These are phyloP conservation scores for Pseudanteris insignis DNA, from an alignment of 2,888 invertebrate genomes.

Conservation along the genomic window DNA sequence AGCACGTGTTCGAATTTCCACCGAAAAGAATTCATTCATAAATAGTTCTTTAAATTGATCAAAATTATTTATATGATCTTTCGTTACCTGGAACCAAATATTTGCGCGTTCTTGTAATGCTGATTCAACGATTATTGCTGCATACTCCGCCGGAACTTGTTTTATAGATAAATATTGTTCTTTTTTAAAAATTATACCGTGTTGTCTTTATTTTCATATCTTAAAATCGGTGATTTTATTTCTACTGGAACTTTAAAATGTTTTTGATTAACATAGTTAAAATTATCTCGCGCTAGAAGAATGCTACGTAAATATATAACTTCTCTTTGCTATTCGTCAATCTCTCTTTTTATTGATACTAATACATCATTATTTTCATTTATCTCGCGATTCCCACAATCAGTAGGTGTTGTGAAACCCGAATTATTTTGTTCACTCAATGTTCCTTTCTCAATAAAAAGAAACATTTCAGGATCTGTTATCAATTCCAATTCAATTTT, in stretches of 20 bases:
- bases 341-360: no score
- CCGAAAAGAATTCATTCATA: constrained; percentile 6
- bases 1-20: constrained; percentile 7
- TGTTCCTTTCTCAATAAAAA: no score
- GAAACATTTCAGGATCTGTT: no score
- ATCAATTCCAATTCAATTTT: no score
- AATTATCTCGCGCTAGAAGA: no score
- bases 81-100: constrained; percentile 6
- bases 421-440: no score
- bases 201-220: background rate
- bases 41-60: constrained; percentile 6
- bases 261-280: background rate
- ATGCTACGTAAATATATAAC: no score
- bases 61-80: constrained; percentile 1
- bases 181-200: constrained; percentile 2
- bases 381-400: no score
- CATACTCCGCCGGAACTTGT: constrained; percentile 1
- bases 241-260: constrained; percentile 3
- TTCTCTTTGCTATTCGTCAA: no score
- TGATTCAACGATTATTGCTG: constrained; percentile 1
- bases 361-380: no score
- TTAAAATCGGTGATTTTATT: constrained; percentile 6
- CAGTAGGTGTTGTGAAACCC: no score
- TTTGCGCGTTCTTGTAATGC: constrained; percentile 6
- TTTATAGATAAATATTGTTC: constrained; percentile 4